These are phyloP conservation scores for Slavum lentiscoides DNA, from an alignment of 2,888 invertebrate genomes.

Conservation along the genomic window DNA sequence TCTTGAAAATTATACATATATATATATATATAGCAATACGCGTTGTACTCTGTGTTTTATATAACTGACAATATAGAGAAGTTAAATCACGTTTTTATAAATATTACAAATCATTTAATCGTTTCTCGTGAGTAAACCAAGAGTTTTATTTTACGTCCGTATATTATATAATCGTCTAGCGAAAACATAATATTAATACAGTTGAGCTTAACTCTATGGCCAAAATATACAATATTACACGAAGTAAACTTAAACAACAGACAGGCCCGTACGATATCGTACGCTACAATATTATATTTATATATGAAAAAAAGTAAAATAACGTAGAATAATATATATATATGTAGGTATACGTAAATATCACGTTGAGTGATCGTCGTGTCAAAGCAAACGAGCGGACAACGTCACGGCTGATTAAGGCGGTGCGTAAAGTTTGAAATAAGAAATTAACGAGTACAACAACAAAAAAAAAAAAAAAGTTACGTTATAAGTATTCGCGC, in stretches of 20 bases:
- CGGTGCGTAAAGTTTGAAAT: background rate
- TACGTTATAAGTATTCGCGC: too few species aligned
- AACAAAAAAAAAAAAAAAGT: too few species aligned
- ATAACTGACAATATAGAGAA: too few species aligned
- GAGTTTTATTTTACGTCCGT: background rate
- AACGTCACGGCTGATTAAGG: background rate
- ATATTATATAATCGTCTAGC: background rate
- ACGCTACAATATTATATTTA: too few species aligned
- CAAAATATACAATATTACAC: background rate
- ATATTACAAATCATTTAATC: background rate
- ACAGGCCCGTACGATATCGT: too few species aligned
- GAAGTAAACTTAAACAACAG: background rate
- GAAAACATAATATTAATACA: constrained; percentile 24
- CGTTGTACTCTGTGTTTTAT: background rate
- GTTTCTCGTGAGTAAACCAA: background rate
- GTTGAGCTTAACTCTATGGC: constrained; percentile 45
- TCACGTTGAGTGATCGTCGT: background rate
- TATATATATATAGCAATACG: background rate
- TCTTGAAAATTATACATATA: background rate
- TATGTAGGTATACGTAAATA: background rate
- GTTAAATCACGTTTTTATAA: too few species aligned
- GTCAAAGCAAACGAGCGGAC: background rate
- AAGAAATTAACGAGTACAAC: background rate
- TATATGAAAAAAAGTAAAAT: too few species aligned
- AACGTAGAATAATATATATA: too few species aligned